phyloP scores from a whole-genome alignment of 64 coral and sea anemone genomes.

The Porites lutea region DNA sequence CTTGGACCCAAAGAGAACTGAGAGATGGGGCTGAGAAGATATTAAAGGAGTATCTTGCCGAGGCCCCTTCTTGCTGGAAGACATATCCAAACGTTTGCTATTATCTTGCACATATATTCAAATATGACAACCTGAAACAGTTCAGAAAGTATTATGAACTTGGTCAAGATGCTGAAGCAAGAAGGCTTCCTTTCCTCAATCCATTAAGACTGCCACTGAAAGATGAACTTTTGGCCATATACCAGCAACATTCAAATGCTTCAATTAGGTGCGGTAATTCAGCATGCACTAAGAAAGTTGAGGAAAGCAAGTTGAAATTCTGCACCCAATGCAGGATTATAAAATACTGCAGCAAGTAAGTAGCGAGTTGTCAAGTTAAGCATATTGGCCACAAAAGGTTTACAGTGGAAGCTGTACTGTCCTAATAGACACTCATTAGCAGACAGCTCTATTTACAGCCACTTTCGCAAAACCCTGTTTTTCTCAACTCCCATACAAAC shows the following conservation, averaged over 20 bases:
- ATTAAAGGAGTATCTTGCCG: slow-evolving; percentile 58
- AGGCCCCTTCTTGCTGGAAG: slow-evolving; percentile 78
- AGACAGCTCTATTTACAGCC: no score
- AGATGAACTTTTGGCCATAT: not conserved
- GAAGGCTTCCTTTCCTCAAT: slow-evolving; percentile 70
- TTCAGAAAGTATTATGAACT: slow-evolving; percentile 47
- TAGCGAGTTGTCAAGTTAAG: no score
- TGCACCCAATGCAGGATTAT: slow-evolving; percentile 20
- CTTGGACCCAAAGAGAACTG: slow-evolving; percentile 22
- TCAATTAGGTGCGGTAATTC: slow-evolving; percentile 60
- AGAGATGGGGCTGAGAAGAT: slow-evolving; percentile 33
- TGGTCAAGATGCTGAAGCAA: slow-evolving; percentile 81
- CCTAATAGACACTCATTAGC: no score
- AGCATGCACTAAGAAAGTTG: slow-evolving; percentile 36
- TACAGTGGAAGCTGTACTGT: no score
- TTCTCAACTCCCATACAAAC: no score
- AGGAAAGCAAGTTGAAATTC: not conserved
- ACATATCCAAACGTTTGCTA: slow-evolving; percentile 77
- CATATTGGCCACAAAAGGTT: no score
- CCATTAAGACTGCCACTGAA: slow-evolving; percentile 49
- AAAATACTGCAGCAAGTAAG: slow-evolving; percentile 78
- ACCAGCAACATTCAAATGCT: not conserved
- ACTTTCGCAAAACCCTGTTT: no score
- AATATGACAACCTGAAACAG: slow-evolving; percentile 1
- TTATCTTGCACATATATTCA: slow-evolving; percentile 56